Conservation (phyloP, 2,113 vertebrate genomes). For the Gopherus evgoodei region DNA sequence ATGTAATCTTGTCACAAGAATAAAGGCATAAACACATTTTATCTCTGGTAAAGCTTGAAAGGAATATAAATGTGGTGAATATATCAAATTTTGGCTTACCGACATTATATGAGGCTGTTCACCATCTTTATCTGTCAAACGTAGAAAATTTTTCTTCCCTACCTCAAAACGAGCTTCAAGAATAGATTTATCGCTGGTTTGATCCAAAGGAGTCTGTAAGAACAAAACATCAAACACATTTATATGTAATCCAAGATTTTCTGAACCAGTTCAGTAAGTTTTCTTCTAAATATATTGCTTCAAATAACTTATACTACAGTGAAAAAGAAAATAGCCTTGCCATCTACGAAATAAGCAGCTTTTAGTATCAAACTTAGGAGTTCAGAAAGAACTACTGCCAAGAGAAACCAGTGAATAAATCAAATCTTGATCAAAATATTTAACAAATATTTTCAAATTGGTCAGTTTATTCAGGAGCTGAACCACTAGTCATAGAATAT, state of each 20-base stretch:
- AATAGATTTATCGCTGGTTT: constrained; percentile 90
- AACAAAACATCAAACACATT: neutral
- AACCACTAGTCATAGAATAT: neutral
- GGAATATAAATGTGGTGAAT: neutral
- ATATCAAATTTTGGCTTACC: constrained; percentile 77
- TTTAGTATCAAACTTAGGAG: neutral
- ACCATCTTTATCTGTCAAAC: constrained; percentile 95
- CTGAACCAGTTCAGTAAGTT: neutral
- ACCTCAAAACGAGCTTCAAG: constrained; percentile 93
- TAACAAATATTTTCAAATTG: neutral
- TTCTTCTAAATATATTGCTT: neutral
- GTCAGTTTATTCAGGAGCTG: neutral
- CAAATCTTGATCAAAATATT: neutral
- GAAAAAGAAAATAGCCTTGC: neutral
- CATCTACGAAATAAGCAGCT: neutral
- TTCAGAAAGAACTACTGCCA: neutral
- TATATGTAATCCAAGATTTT: neutral
- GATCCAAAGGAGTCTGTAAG: constrained; percentile 87
- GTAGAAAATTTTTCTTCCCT: constrained; percentile 96
- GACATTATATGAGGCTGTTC: constrained; percentile 91
- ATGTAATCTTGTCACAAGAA: neutral
- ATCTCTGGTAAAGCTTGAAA: neutral
- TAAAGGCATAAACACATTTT: neutral
- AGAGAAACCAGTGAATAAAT: neutral
- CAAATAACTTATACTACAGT: neutral